phyloP scores from a whole-genome alignment of 1,140 invertebrate genomes.

The Drosophila serrata region DNA sequence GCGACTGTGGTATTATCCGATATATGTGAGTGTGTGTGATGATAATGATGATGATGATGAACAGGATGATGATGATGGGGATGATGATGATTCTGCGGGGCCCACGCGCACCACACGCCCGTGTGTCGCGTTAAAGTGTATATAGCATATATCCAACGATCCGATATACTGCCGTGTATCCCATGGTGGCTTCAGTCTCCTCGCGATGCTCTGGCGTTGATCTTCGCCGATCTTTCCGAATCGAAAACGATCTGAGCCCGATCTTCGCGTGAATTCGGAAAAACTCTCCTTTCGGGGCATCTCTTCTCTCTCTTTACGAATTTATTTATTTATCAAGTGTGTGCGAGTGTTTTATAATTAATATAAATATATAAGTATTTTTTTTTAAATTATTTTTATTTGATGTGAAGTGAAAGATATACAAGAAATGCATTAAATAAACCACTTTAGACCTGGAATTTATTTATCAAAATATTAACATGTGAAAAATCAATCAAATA shows the following conservation, averaged over 20 bases:
- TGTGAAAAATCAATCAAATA: too few relatives aligned
- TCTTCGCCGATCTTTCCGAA: constrained; percentile 44
- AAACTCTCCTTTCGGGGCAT: neutral
- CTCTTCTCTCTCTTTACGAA: neutral
- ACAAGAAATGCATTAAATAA: neutral
- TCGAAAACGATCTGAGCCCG: constrained; percentile 56
- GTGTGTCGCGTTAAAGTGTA: neutral
- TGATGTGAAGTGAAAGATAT: constrained; percentile 10
- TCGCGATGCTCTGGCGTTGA: constrained; percentile 79
- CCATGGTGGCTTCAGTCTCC: constrained; percentile 61
- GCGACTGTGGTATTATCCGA: constrained; percentile 9
- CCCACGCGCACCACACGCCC: constrained; percentile 28
- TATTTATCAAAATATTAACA: too few relatives aligned
- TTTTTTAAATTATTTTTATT: constrained; percentile 12
- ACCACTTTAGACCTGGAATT: neutral
- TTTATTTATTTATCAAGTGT: constrained; percentile 13
- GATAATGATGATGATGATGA: too few relatives aligned
- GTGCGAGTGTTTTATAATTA: constrained; percentile 12
- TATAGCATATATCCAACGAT: constrained; percentile 15
- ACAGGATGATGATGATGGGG: neutral
- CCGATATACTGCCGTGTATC: constrained; percentile 1
- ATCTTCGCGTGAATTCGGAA: constrained; percentile 59
- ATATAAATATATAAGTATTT: neutral
- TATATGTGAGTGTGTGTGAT: neutral
- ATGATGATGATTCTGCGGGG: neutral